Conservation (phyloP, 2,113 vertebrate species). For the Tragelaphus strepsiceros region DNA sequence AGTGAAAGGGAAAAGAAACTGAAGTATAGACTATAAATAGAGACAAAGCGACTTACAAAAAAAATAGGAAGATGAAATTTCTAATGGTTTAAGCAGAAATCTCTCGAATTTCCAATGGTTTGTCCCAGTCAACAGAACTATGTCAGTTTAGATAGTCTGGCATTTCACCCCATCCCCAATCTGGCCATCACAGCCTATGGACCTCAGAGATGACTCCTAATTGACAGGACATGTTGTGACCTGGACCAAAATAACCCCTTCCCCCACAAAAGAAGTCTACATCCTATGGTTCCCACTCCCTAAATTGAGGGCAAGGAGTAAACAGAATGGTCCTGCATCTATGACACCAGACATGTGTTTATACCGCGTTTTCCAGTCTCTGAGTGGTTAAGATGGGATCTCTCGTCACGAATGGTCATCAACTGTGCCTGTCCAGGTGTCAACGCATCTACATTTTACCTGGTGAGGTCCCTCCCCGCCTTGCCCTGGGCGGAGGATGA, state of each 20-base stretch:
- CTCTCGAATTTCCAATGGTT: neutral
- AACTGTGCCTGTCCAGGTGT: conserved; percentile 4
- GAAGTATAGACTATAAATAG: neutral
- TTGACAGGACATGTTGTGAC: neutral
- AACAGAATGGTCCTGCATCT: neutral
- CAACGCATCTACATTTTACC: conserved; percentile 54
- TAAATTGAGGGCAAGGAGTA: neutral
- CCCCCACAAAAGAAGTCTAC: neutral
- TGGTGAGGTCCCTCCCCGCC: conserved; percentile 54
- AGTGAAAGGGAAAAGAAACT: neutral
- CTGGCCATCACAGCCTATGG: accelerated
- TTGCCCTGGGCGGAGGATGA: neutral
- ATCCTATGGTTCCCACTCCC: neutral
- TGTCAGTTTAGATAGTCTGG: neutral
- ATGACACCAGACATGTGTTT: neutral
- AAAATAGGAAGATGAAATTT: neutral
- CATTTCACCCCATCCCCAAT: neutral
- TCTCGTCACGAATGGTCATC: conserved; percentile 21
- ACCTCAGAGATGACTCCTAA: accelerated
- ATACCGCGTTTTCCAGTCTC: neutral
- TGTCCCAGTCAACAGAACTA: neutral
- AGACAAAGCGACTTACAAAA: neutral
- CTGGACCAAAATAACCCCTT: neutral
- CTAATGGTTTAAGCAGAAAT: neutral
- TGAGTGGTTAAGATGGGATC: neutral